Percentiles rank a stretch among this genome's conserved stretches.
phyloP scores from a whole-genome alignment of 2,888 invertebrate species.

The Leistus spinibarbis region DNA sequence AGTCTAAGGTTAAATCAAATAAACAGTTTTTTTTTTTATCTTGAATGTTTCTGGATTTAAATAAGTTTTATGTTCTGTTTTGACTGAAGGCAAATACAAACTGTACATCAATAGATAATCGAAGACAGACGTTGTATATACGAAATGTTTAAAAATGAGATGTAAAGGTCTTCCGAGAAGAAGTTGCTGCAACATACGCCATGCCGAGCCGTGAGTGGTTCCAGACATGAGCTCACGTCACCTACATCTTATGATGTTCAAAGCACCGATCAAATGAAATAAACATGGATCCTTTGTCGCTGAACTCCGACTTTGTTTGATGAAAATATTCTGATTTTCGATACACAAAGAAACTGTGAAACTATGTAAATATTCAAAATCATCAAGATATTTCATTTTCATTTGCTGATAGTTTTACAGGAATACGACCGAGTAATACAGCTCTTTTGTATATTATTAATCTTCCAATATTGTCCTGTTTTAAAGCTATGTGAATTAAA shows the following conservation, averaged over 20 bases:
- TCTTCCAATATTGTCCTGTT: too few species aligned
- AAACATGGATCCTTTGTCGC: background rate
- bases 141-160: background rate
- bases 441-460: too few species aligned
- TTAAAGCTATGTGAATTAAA: too few species aligned
- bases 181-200: background rate
- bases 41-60: background rate
- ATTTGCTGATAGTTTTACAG: too few species aligned
- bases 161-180: background rate
- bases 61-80: background rate
- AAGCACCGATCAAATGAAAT: background rate
- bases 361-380: too few species aligned
- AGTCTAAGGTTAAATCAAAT: background rate
- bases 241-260: background rate
- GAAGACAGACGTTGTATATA: background rate
- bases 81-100: background rate
- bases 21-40: background rate
- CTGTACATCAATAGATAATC: background rate
- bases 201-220: background rate
- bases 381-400: too few species aligned
- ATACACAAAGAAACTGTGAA: background rate
- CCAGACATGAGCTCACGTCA: background rate
- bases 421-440: too few species aligned
- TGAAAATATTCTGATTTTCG: background rate
- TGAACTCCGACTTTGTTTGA: background rate